Evolutionary conservation across 2,888 invertebrate genomes (phyloP).

Genomic region (Monochamus alternatus): DNA sequence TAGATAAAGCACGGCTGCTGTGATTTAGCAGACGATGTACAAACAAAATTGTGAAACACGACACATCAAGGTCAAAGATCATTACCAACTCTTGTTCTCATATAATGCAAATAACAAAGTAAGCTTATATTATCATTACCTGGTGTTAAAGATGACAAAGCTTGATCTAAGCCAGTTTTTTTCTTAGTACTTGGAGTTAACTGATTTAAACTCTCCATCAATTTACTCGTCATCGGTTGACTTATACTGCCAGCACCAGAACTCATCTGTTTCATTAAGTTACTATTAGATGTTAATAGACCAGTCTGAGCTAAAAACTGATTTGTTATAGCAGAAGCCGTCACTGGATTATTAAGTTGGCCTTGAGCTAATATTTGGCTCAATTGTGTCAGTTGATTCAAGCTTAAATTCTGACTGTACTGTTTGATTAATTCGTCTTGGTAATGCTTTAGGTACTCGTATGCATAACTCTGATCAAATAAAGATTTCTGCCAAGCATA

Average conservation of each 20-base stretch:
- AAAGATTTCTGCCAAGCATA: constrained; percentile 62
- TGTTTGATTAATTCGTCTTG: constrained; percentile 69
- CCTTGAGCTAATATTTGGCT: constrained; percentile 60
- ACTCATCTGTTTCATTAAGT: constrained; percentile 49
- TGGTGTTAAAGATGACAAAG: constrained; percentile 43
- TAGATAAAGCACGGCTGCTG: no score
- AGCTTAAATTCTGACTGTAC: constrained; percentile 65
- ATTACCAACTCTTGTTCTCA: no score
- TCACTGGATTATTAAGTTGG: constrained; percentile 53
- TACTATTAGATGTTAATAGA: constrained; percentile 46
- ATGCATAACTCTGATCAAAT: constrained; percentile 60
- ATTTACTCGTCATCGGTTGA: constrained; percentile 20
- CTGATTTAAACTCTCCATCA: constrained; percentile 51
- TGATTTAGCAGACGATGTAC: no score
- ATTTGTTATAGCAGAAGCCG: constrained; percentile 53
- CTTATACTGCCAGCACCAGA: constrained; percentile 28
- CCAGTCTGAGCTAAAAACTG: constrained; percentile 53
- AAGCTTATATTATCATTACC: no score
- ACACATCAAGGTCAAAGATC: no score
- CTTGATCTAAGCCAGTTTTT: constrained; percentile 51
- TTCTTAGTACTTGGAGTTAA: constrained; percentile 46
- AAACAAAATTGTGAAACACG: no score
- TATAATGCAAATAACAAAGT: no score
- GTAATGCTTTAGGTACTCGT: constrained; percentile 68
- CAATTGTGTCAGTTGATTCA: constrained; percentile 60